These are phyloP conservation scores for Cacoxenus indagator DNA, from an alignment of 2,888 invertebrate species.

Conservation along the genomic window DNA sequence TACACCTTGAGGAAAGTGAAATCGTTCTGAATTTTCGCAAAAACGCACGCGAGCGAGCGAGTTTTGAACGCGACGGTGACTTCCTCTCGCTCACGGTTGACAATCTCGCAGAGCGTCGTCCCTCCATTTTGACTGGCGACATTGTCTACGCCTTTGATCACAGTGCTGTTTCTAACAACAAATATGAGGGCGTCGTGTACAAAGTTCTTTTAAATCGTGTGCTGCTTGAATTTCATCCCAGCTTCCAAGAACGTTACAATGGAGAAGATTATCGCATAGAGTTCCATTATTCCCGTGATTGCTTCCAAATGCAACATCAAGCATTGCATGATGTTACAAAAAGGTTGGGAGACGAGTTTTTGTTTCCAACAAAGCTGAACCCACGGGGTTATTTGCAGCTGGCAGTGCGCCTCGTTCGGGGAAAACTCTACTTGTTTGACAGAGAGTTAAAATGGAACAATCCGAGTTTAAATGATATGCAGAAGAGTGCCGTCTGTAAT, in stretches of 20 bases:
- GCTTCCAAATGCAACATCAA: constrained; percentile 80
- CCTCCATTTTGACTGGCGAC: constrained; percentile 87
- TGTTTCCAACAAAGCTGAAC: constrained; percentile 76
- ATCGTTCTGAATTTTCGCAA: constrained; percentile 76
- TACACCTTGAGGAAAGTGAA: constrained; percentile 88
- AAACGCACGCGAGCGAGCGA: constrained; percentile 78
- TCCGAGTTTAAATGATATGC: constrained; percentile 78
- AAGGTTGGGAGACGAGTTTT: constrained; percentile 76
- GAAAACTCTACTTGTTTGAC: constrained; percentile 47
- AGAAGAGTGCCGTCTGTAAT: constrained; percentile 84
- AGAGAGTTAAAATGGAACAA: constrained; percentile 78
- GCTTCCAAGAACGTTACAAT: constrained; percentile 82
- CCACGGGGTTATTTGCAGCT: constrained; percentile 54
- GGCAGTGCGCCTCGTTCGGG: constrained; percentile 52
- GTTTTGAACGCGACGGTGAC: constrained; percentile 77
- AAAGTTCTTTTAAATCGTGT: constrained; percentile 79
- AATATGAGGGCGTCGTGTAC: constrained; percentile 83
- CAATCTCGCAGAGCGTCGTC: constrained; percentile 87
- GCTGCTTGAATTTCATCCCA: constrained; percentile 80
- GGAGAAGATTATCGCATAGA: constrained; percentile 84
- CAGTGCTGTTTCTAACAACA: constrained; percentile 44
- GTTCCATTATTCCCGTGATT: constrained; percentile 77
- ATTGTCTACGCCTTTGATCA: constrained; percentile 74
- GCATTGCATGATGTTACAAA: constrained; percentile 76
- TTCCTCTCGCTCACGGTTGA: constrained; percentile 82